Percentiles rank a stretch among this genome's conserved stretches.
Conservation (phyloP, 2,888 invertebrate genomes). For the Exocentrus adspersus region DNA sequence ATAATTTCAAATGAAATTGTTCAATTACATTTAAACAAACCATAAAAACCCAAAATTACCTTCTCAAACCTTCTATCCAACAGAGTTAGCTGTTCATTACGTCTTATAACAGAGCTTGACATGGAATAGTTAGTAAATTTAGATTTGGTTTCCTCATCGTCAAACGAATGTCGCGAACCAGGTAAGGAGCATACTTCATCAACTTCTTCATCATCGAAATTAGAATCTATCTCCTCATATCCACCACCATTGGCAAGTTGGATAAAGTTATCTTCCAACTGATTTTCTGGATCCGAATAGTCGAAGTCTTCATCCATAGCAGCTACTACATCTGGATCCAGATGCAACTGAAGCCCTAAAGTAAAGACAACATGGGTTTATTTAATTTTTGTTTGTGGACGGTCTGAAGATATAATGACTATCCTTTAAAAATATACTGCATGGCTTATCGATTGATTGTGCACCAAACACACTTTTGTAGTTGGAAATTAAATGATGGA, state of each 20-base stretch:
- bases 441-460: too few relatives aligned
- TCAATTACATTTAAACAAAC: too few relatives aligned
- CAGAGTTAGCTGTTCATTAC: conserved; percentile 83
- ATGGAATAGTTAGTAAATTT: conserved; percentile 94
- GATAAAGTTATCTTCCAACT: conserved; percentile 93
- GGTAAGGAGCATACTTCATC: conserved; percentile 65
- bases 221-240: conserved; percentile 55
- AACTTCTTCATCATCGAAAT: conserved; percentile 57
- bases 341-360: conserved; percentile 70
- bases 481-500: background rate
- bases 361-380: background rate
- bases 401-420: too few relatives aligned
- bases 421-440: too few relatives aligned
- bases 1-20: background rate
- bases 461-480: too few relatives aligned
- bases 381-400: too few relatives aligned
- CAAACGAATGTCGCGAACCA: conserved; percentile 63
- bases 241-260: conserved; percentile 77
- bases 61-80: conserved; percentile 91
- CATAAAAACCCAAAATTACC: too few relatives aligned
- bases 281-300: conserved; percentile 82
- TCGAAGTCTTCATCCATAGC: conserved; percentile 95
- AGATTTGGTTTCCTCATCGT: conserved; percentile 83
- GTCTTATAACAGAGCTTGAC: conserved; percentile 87
- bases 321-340: conserved; percentile 93